Evolutionary conservation across 1,140 invertebrate genomes (phyloP).

Genomic region (Stegodyphus dumicola): DNA sequence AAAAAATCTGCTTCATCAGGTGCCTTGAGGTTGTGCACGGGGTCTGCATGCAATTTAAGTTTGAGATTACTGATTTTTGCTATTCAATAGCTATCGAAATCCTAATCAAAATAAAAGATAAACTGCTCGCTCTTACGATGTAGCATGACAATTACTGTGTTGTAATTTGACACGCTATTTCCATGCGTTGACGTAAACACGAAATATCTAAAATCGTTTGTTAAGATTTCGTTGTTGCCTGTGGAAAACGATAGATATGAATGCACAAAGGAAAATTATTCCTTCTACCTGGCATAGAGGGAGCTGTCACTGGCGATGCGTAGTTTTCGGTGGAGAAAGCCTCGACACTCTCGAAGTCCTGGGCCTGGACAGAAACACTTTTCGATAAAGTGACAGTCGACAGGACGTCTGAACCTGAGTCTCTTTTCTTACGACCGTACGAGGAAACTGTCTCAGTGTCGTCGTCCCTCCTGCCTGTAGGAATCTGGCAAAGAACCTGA

Average conservation of each 20-base stretch:
- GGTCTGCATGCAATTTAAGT: too few relatives aligned
- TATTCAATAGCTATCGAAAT: too few relatives aligned
- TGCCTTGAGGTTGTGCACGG: too few relatives aligned
- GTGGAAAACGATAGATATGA: background rate
- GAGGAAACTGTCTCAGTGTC: constrained; percentile 63
- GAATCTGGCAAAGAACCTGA: constrained; percentile 63
- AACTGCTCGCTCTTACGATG: too few relatives aligned
- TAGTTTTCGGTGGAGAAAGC: constrained; percentile 31
- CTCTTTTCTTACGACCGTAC: constrained; percentile 59
- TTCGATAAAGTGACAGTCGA: constrained; percentile 56
- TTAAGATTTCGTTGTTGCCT: too few relatives aligned
- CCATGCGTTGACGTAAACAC: too few relatives aligned
- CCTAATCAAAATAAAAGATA: too few relatives aligned
- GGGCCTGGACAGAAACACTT: constrained; percentile 41
- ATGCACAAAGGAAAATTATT: background rate
- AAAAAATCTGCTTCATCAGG: too few relatives aligned
- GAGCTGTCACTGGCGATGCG: constrained; percentile 50
- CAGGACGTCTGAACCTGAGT: constrained; percentile 30
- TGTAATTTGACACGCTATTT: too few relatives aligned
- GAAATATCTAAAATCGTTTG: too few relatives aligned
- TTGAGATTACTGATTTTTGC: too few relatives aligned
- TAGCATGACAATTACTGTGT: too few relatives aligned
- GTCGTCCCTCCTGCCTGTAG: constrained; percentile 62
- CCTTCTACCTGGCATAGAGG: constrained; percentile 13
- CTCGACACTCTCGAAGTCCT: constrained; percentile 77